Evolutionary conservation across 2,797 vertebrate genomes (phyloP).

Genomic region (Lutjanus argentimaculatus): DNA sequence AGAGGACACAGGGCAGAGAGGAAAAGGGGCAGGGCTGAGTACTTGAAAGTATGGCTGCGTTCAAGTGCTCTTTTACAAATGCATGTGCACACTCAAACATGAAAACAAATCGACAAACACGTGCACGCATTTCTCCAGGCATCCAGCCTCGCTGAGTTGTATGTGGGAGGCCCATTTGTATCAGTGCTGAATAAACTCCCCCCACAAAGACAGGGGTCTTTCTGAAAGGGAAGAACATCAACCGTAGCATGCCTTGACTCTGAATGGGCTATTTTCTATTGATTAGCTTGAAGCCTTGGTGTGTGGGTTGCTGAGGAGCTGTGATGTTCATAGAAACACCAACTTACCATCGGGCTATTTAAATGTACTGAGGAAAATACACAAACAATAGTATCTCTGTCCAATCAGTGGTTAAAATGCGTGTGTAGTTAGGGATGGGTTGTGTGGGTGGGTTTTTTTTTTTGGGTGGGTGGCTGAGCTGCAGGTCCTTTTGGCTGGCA

Average conservation of each 20-base stretch:
- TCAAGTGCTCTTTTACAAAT: background rate
- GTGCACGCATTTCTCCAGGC: conserved; percentile 27
- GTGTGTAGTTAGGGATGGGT: background rate
- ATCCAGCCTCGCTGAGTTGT: conserved; percentile 19
- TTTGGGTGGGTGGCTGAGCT: conserved; percentile 41
- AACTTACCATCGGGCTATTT: background rate
- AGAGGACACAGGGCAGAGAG: background rate
- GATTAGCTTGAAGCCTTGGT: conserved; percentile 48
- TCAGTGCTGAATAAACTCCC: conserved; percentile 54
- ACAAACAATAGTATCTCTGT: background rate
- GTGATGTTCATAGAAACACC: conserved; percentile 13
- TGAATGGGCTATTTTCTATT: conserved; percentile 62
- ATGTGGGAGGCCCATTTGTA: conserved; percentile 63
- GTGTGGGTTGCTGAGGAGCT: conserved; percentile 37
- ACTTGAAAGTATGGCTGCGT: background rate
- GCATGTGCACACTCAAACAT: background rate
- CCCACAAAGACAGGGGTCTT: conserved; percentile 51
- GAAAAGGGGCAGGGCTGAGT: background rate
- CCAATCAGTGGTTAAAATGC: background rate
- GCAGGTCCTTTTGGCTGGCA: conserved; percentile 59
- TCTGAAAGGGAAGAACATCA: conserved; percentile 57
- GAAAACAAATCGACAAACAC: conserved; percentile 19
- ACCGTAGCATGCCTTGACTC: conserved; percentile 50
- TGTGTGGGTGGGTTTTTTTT: conserved; percentile 23
- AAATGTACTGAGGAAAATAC: conserved; percentile 4